Evolutionary conservation across 2,113 vertebrate genomes (phyloP).

Genomic region (Xiphorhynchus elegans): DNA sequence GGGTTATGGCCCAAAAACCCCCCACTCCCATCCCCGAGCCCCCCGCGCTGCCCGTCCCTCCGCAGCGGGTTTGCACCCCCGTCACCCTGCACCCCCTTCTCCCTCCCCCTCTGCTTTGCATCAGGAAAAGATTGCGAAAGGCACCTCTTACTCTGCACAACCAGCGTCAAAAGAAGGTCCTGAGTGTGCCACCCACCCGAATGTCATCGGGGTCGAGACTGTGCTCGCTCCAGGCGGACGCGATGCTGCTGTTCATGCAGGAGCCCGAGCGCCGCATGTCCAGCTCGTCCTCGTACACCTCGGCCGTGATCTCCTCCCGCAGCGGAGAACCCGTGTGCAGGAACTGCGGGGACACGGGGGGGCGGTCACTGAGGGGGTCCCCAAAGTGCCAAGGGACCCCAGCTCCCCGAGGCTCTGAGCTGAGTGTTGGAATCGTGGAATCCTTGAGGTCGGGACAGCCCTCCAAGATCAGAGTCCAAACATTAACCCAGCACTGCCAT

Average conservation of each 20-base stretch:
- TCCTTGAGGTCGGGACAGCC: rapidly evolving
- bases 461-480: neutral
- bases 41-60: rapidly evolving
- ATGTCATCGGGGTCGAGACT: conserved; percentile 95
- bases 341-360: conserved; percentile 67
- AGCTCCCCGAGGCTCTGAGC: rapidly evolving
- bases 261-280: conserved; percentile 84
- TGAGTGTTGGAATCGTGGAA: rapidly evolving
- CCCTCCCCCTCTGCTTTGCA: neutral
- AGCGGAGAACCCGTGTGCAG: conserved; percentile 77
- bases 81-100: neutral
- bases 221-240: conserved; percentile 90
- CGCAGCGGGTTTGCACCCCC: neutral
- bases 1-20: neutral
- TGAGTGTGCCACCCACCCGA: conserved; percentile 80
- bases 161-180: conserved; percentile 61
- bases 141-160: conserved; percentile 68
- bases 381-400: rapidly evolving
- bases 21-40: neutral
- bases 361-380: rapidly evolving
- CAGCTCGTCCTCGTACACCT: conserved; percentile 94
- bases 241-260: conserved; percentile 90
- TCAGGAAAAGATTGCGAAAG: conserved; percentile 57
- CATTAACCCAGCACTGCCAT: neutral
- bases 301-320: conserved; percentile 88